phyloP scores from a whole-genome alignment of 1,140 invertebrate species.

The Papilio xuthus region DNA sequence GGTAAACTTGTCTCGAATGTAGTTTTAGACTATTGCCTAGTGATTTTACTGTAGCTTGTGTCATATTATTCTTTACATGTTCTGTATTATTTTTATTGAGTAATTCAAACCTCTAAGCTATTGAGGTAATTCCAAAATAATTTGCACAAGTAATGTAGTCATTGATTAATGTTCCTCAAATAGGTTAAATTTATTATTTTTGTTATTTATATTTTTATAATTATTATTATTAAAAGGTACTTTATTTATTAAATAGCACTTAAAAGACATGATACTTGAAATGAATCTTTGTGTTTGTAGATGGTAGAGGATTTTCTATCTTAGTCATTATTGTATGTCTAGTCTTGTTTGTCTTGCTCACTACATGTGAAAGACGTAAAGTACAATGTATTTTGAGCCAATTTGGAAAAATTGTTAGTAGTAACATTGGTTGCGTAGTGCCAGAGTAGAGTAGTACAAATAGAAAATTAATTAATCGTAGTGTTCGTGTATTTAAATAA shows the following conservation, averaged over 20 bases:
- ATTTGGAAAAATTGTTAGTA: background rate
- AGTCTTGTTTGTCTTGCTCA: background rate
- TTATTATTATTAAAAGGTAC: background rate
- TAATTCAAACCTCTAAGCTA: too few species aligned
- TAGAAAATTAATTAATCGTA: background rate
- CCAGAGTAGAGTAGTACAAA: background rate
- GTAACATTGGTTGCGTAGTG: background rate
- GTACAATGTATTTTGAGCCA: background rate
- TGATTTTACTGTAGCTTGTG: too few species aligned
- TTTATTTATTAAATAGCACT: background rate
- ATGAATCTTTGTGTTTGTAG: too few species aligned
- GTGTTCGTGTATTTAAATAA: background rate
- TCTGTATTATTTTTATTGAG: too few species aligned
- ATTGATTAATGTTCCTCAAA: background rate
- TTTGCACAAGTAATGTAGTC: background rate
- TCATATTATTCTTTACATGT: too few species aligned
- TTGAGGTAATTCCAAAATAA: background rate
- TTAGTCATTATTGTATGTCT: background rate
- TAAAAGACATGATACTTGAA: background rate
- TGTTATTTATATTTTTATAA: background rate
- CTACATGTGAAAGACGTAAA: background rate
- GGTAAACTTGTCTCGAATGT: too few species aligned
- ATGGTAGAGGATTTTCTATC: background rate
- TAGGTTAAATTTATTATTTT: background rate
- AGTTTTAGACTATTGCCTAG: too few species aligned